Base-by-base conservation (phyloP, 1,140 invertebrate species). In the Dolichoris vasculosae region DNA sequence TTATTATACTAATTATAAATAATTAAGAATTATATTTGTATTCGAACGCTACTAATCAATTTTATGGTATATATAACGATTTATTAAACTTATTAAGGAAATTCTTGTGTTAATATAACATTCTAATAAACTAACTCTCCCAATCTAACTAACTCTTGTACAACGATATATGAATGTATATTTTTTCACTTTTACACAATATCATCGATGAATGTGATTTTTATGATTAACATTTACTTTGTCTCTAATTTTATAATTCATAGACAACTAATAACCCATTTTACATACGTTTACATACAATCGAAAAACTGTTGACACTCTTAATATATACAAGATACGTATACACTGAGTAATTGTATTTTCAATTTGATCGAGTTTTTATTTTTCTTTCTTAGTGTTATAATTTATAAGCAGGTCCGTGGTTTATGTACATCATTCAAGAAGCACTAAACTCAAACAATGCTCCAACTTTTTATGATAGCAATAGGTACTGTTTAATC, bases 401-500 rank as follows among this genome's bases (percentile, higher is more conserved):
- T 40, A 32, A 15, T 0, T 13, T 13, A 32, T 20, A 17, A 4
- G 32, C 32, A 13, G 67, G 23, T 17, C 3, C 15, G 40, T 32
- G 4, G 32, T 2, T 64, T 7, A 23, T 32, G 59, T 30, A 7
- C 51, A 71, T 26, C 26, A 43, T 17, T 26, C 13, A 15, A 6
- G 38, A 75, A 73, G 46, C 69, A 20, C 26, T 9, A 48, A 81
- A 75, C 78, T 83, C 48, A 17, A 9, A 59, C 30, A 83, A 86
- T 87, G 87, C 86, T 86, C 64, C 80, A 86, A 75, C 88, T 86
- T 89, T 90, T 90, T 89, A 90, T 87, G 88, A 89, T 88, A 85
- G 89, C 88, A 88, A 88, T 88, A 89, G 88, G 83, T 85, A 83
- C 86, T 85, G 63, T 78, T 77, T 79, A 73, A 55, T 77, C 40